Evolutionary conservation across 30 jellyfish, hydroid and myxozoan species (phyloP).

Genomic region (Calvadosia cruxmelitensis): DNA sequence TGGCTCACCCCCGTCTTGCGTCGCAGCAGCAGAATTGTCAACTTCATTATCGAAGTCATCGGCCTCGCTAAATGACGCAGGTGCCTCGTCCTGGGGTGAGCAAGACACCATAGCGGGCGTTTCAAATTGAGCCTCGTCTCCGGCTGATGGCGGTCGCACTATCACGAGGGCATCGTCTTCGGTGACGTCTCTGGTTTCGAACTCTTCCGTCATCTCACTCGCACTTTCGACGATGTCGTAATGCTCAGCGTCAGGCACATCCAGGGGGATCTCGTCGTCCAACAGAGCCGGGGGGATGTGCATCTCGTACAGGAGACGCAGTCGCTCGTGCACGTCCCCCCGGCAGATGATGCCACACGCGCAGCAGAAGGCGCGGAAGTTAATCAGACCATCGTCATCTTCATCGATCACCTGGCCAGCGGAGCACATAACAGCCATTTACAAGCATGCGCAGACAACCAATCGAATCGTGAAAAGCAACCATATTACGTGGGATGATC

Average conservation of each 20-base stretch:
- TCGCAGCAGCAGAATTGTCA: background rate
- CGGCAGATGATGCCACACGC: constrained; percentile 72
- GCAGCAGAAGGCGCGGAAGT: constrained; percentile 66
- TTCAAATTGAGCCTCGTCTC: background rate
- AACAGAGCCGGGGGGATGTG: constrained; percentile 50
- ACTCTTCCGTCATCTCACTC: constrained; percentile 46
- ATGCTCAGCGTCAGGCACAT: constrained; percentile 2
- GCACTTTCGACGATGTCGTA: constrained; percentile 93
- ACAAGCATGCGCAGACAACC: too few relatives aligned
- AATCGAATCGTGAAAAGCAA: too few relatives aligned
- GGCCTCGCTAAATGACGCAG: background rate
- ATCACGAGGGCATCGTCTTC: constrained; percentile 32
- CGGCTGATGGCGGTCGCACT: constrained; percentile 29
- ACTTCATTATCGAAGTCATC: background rate
- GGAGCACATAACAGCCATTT: too few relatives aligned
- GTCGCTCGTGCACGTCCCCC: constrained; percentile 71
- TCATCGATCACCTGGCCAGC: constrained; percentile 63
- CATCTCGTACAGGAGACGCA: constrained; percentile 69
- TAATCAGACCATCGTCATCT: constrained; percentile 52
- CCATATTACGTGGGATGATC: too few relatives aligned
- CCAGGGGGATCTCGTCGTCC: constrained; percentile 7
- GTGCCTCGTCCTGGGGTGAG: background rate
- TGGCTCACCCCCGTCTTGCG: background rate
- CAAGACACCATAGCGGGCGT: background rate
- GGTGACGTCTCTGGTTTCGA: constrained; percentile 33